Evolutionary conservation across 2,888 invertebrate genomes (phyloP), one percentile per base, ranked within the genome.

Genomic region (Chrysolina americana): DNA sequence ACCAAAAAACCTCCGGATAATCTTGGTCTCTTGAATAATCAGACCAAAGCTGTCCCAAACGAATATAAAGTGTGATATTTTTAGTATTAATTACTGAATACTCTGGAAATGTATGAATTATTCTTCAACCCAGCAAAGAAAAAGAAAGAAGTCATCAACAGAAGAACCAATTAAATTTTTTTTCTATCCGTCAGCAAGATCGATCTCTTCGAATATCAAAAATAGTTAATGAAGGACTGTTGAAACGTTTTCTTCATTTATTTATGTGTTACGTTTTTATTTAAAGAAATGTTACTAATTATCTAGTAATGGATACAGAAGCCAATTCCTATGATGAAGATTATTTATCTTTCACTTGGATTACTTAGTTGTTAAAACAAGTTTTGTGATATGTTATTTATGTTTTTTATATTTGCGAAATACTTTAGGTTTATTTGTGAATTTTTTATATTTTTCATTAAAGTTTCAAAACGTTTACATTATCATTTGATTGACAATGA

Each of bases 381-480:
- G 9, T 17, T 48, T 48, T 48, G 48, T 48, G 48, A 48, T 48
- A 48, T 48, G 48, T 48, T 48, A 48, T 48, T 48, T 48, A 48
- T 48, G 17, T 17, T 48, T 48, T 48, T 48, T 48, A 48, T 48
- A 48, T 17, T 17, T 48, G 17, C n/a, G 8, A 17, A 8, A 17
- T n/a, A 48, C 8, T 48, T 48, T 48, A 2, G 17, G 11, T 48
- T 48, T 48, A 11, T 48, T 48, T 48, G 17, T 48, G 48, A 48
- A 17, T 10, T n/a, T 48, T 48, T 48, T 48, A 48, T 48, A 48
- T 48, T 48, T 48, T 48, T 48, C n/a, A 48, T 48, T 48, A 48
- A 48, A 48, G 9, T 48, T n/a, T 48, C 17, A 17, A 17, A 17
- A 48, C n/a, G 17, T 8, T n/a, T 48, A n/a, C 6, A n/a, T 15